Percentiles rank a stretch among this genome's conserved stretches.
phyloP scores from a whole-genome alignment of 2,888 invertebrate genomes.

The Andrena praecox region DNA sequence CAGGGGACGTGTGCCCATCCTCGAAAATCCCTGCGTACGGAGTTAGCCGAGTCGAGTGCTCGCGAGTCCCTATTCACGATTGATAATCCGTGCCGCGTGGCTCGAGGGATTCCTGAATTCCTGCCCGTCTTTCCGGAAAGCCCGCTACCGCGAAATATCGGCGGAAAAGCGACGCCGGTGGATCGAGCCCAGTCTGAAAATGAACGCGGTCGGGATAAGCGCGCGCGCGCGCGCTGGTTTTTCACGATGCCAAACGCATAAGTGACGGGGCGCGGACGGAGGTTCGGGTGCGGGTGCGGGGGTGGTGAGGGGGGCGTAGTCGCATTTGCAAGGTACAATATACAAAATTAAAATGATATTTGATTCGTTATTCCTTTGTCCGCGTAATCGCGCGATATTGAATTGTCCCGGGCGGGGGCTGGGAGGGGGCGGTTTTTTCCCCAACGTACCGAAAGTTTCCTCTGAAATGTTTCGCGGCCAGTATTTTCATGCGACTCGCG shows the following conservation, averaged over 20 bases:
- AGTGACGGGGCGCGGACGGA: neutral
- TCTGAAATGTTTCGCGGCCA: conserved; percentile 54
- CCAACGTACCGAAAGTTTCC: conserved; percentile 26
- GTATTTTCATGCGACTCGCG: conserved; percentile 53
- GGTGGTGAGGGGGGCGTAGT: neutral
- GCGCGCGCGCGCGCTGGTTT: conserved; percentile 45
- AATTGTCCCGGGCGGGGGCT: conserved; percentile 55
- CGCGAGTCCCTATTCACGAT: neutral
- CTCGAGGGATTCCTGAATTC: neutral
- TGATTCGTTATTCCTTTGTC: conserved; percentile 65
- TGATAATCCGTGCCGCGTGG: conserved; percentile 1
- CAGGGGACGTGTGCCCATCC: no score
- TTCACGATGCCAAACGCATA: conserved; percentile 52
- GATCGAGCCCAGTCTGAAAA: conserved; percentile 30
- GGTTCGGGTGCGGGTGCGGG: neutral
- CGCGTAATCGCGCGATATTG: conserved; percentile 68
- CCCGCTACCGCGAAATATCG: conserved; percentile 2
- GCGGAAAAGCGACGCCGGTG: neutral
- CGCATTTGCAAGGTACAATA: conserved; percentile 57
- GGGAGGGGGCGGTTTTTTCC: conserved; percentile 48
- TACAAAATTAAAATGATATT: conserved; percentile 71
- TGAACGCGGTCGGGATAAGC: conserved; percentile 54
- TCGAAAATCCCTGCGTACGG: no score
- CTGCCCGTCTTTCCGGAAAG: conserved; percentile 2
- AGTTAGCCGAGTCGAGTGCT: no score